Percentiles rank a stretch among this genome's conserved stretches.
Conservation (phyloP, 1,140 invertebrate genomes). For the Pectinophora gossypiella region DNA sequence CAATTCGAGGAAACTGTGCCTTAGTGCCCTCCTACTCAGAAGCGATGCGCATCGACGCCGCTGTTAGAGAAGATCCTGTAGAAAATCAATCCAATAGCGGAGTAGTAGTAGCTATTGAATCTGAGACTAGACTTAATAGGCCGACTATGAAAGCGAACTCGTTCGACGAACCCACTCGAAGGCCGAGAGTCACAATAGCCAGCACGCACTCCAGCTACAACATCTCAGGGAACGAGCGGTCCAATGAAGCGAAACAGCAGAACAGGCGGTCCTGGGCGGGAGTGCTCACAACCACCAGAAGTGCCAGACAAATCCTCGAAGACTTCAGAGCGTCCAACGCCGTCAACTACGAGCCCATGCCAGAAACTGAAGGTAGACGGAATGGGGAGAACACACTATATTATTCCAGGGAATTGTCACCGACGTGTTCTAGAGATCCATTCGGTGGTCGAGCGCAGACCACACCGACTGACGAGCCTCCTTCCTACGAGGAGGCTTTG, state of each 20-base stretch:
- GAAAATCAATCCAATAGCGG: slow-evolving; percentile 35
- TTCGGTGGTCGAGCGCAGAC: slow-evolving; percentile 76
- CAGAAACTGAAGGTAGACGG: slow-evolving; percentile 40
- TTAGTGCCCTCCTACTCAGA: slow-evolving; percentile 79
- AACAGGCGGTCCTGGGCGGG: slow-evolving; percentile 65
- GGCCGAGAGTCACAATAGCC: slow-evolving; percentile 45
- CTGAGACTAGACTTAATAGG: slow-evolving; percentile 30
- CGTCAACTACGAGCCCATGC: slow-evolving; percentile 54
- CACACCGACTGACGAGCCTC: slow-evolving; percentile 70
- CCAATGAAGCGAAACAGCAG: slow-evolving; percentile 53
- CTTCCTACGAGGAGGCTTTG: slow-evolving; percentile 73
- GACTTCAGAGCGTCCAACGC: slow-evolving; percentile 43
- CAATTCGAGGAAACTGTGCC: slow-evolving; percentile 67
- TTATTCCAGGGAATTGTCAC: slow-evolving; percentile 78
- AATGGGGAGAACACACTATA: slow-evolving; percentile 70
- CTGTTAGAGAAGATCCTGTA: slow-evolving; percentile 53
- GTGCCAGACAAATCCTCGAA: slow-evolving; percentile 59
- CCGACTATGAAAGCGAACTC: slow-evolving; percentile 55
- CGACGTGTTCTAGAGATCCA: slow-evolving; percentile 77
- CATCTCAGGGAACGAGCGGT: slow-evolving; percentile 37
- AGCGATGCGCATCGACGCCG: slow-evolving; percentile 76
- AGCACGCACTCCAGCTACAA: slow-evolving; percentile 58
- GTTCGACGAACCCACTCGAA: slow-evolving; percentile 56
- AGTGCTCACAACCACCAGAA: slow-evolving; percentile 51
- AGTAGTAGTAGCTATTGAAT: slow-evolving; percentile 45